Conservation (phyloP, 2,113 vertebrate species). For the Microtus montanus region DNA sequence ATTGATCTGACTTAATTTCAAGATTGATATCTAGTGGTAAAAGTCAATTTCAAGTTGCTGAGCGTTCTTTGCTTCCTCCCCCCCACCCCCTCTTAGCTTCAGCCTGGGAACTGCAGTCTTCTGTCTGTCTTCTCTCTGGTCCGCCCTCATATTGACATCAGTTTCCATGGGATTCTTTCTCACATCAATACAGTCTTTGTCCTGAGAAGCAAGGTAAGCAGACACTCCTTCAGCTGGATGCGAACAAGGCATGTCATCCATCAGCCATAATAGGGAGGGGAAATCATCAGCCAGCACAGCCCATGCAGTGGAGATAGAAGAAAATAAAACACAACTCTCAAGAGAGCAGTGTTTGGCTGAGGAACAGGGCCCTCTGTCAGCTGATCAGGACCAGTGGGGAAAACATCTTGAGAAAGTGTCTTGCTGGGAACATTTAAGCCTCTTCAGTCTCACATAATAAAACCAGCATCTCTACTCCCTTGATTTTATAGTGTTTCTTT, state of each 20-base stretch:
- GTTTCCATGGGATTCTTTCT: conserved; percentile 98
- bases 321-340: neutral
- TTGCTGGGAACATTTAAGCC: neutral
- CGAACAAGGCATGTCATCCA: neutral
- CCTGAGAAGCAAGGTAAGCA: conserved; percentile 95
- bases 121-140: conserved; percentile 98
- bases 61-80: neutral
- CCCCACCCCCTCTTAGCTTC: conserved; percentile 86
- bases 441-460: neutral
- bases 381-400: neutral
- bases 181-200: conserved; percentile 99
- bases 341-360: neutral
- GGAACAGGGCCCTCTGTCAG: neutral
- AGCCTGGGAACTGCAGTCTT: conserved; percentile 95
- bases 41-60: neutral
- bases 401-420: neutral
- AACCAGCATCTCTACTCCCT: neutral
- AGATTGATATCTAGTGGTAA: neutral
- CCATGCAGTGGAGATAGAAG: neutral
- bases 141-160: conserved; percentile 98
- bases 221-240: conserved; percentile 11
- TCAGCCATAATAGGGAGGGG: neutral
- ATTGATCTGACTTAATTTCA: neutral
- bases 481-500: neutral
- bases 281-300: neutral